Base-by-base conservation (phyloP, 2,888 invertebrate genomes). In the Acleris laterana region DNA sequence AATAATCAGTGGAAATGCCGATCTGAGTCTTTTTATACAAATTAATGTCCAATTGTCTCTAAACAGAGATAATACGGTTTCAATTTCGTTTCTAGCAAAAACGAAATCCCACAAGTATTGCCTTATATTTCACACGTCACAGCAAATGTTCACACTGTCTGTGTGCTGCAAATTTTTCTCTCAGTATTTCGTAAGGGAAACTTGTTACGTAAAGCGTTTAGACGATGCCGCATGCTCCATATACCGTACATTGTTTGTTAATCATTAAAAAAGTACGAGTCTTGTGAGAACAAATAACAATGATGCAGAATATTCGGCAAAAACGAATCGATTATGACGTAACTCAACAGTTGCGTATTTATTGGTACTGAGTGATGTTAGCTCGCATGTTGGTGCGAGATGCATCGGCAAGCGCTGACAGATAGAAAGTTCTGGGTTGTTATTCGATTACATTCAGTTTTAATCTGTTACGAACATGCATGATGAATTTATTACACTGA, bases 221-320 rank as follows among this genome's bases (percentile, higher is more conserved):
- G 78, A 77, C 76, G 76, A 79, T 75, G 77, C 69, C 76, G 70
- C 70, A 73, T 78, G 84, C 82, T 85, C 85, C 76, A 84, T 74
- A 85, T 83, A 79, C 72, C 62, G 32, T 46, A 44, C 69, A 75
- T 78, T 80, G 80, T 82, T 75, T 82, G 77, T 72, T 77, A 77
- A 80, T 76, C 70, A 68, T 68, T 62, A 20, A 77, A 80, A 75
- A 76, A 77, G 73, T 67, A 69, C 68, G 63, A 74, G 69, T 72
- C 72, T 77, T 82, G 82, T 76, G 83, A 82, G 77, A 63, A 71
- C 65, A 17, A 51, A 50, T 60, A 50, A 68, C 71, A 69, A 72
- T 70, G 57, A 50, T 53, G 42, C 44, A 56, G 63, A 70, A 68
- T 65, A 62, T 72, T 71, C 64, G 69, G 67, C 57, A 73, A 76